Evolutionary conservation across 1,140 invertebrate genomes (phyloP), one percentile per base, ranked within the genome.

Genomic region (Sesamia nonagrioides): DNA sequence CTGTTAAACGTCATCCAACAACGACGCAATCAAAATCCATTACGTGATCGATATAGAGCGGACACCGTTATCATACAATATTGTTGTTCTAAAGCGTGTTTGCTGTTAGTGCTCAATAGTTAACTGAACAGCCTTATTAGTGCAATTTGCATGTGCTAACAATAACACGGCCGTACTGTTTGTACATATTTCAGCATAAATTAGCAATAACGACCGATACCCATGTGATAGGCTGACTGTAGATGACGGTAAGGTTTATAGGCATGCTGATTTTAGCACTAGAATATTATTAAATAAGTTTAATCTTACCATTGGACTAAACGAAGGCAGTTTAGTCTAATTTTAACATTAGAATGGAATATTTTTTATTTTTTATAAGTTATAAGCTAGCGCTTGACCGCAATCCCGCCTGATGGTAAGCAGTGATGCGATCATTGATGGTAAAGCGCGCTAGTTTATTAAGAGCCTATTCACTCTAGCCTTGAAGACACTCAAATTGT

Each of bases 111-210:
- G 52, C 37, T n/a, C 52, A 58, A 73, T 73, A 73, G 37, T 60
- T n/a, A 40, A 27, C 27, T n/a, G 45, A 58, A 78, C 66, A 66
- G 66, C 78, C 69, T 80, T 82, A 79, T 79, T 80, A 75, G 68
- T 45, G 5, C 35, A 77, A 82, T 81, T 83, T 83, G 68, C 82
- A 83, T 79, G 61, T 63, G 72, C 73, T 50, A 81, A 81, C 79
- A 77, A 73, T 77, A 69, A 52, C 68, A 66, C 48, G 17, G 63
- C 15, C 37, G 63, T 48, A 18, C 37, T 81, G 48, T 68, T 78
- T 72, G 72, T 76, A 74, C 74, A 50, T 71, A 71, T 17, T 52
- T 72, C 17, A 6, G 75, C 75, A 82, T 80, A 80, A 50, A 80
- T 82, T 82, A 82, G 54, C 54, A 63, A 73, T 72, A 79, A 77